A percentile compares a stretch with the other conserved stretches of the same genome.
These are phyloP conservation scores for Corydoras maculifer DNA, from an alignment of 2,113 vertebrate species.

Conservation along the genomic window DNA sequence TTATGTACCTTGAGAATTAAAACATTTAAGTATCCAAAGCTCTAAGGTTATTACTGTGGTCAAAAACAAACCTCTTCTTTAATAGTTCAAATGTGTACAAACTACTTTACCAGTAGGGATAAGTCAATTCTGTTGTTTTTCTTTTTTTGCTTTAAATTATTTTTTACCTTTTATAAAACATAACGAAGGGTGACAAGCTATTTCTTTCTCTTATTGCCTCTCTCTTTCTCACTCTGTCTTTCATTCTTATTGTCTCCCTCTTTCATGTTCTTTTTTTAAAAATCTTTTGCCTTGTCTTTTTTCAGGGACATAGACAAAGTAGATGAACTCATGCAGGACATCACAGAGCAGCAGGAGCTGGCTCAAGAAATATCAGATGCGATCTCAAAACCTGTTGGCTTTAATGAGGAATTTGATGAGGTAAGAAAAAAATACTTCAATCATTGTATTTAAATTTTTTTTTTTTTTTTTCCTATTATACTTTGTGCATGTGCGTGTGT, in stretches of 20 bases:
- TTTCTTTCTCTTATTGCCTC: neutral
- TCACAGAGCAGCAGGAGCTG: constrained; percentile 94
- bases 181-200: no score
- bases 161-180: neutral
- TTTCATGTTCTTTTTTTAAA: neutral
- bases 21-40: no score
- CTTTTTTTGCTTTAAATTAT: neutral
- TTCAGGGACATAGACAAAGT: constrained; percentile 97
- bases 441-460: neutral
- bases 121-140: neutral
- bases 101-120: no score
- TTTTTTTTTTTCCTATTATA: neutral
- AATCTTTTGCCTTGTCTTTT: neutral
- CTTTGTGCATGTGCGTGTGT: neutral
- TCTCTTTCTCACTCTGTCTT: neutral
- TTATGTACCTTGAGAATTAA: no score
- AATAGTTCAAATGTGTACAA: no score
- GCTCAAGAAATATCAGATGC: constrained; percentile 96
- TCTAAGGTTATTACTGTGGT: no score
- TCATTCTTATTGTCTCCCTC: neutral
- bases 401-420: constrained; percentile 95
- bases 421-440: constrained; percentile 56
- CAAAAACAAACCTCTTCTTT: no score
- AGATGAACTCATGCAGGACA: constrained; percentile 97
- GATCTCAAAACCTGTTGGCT: constrained; percentile 93